Evolutionary conservation across 2,888 invertebrate species (phyloP).

Genomic region (Drosophila melanosoma): DNA sequence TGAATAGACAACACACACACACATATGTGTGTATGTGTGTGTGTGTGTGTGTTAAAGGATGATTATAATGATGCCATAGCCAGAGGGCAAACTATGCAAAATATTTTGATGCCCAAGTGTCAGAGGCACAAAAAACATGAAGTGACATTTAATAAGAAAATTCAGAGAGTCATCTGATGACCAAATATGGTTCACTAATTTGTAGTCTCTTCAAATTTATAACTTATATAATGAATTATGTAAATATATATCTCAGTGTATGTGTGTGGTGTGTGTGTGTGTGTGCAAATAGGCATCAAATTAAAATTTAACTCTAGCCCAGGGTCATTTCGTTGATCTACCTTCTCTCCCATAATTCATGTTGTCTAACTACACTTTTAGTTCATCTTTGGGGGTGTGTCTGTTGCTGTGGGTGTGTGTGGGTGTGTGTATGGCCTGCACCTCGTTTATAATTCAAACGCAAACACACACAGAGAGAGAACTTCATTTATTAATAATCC

Average conservation of each 20-base stretch:
- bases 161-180: slow-evolving; percentile 48
- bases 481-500: slow-evolving; percentile 66
- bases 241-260: background rate
- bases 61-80: slow-evolving; percentile 54
- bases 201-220: background rate
- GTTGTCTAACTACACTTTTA: slow-evolving; percentile 29
- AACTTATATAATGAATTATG: slow-evolving; percentile 1
- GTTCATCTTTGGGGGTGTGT: background rate
- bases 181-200: slow-evolving; percentile 25
- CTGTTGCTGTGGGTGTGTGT: background rate
- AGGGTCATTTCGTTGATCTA: slow-evolving; percentile 45
- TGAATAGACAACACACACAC: slow-evolving; percentile 30
- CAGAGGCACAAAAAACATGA: slow-evolving; percentile 45
- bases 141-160: slow-evolving; percentile 78
- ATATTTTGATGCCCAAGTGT: slow-evolving; percentile 65
- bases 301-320: slow-evolving; percentile 46
- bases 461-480: slow-evolving; percentile 4
- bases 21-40: slow-evolving; percentile 1
- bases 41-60: slow-evolving; percentile 48
- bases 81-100: slow-evolving; percentile 53
- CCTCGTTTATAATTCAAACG: slow-evolving; percentile 37
- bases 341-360: slow-evolving; percentile 8
- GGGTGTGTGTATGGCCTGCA: slow-evolving; percentile 13
- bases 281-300: slow-evolving; percentile 28
- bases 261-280: slow-evolving; percentile 1